Evolutionary conservation across 2,113 vertebrate species (phyloP).

Genomic region (Cricetomys ansorgei): DNA sequence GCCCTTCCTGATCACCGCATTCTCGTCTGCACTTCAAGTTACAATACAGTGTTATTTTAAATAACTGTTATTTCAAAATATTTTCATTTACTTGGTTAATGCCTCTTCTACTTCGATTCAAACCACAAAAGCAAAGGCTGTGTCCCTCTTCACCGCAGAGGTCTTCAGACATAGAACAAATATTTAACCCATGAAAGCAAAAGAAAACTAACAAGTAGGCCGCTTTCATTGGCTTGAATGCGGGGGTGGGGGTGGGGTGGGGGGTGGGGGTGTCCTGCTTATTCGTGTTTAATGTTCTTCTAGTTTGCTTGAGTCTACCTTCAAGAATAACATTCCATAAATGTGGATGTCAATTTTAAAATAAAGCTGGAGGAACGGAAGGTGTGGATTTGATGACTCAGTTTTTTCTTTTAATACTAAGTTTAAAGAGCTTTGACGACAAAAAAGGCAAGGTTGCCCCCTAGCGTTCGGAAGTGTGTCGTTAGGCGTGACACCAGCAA

Average conservation of each 20-base stretch:
- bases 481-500: neutral
- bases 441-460: slow-evolving; percentile 71
- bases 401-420: neutral
- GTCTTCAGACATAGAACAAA: neutral
- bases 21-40: neutral
- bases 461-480: slow-evolving; percentile 61
- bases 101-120: neutral
- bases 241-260: neutral
- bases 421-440: slow-evolving; percentile 36
- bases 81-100: slow-evolving; percentile 15
- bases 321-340: neutral
- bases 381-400: neutral
- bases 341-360: neutral
- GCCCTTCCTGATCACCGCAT: neutral
- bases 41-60: neutral
- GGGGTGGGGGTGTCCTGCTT: neutral
- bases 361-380: neutral
- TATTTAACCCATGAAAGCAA: neutral
- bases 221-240: neutral
- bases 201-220: neutral
- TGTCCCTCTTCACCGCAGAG: neutral
- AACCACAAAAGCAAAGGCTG: neutral
- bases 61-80: neutral
- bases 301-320: neutral
- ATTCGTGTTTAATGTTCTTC: neutral